Conservation (phyloP, 2,113 vertebrate species). For the Oriolus oriolus region DNA sequence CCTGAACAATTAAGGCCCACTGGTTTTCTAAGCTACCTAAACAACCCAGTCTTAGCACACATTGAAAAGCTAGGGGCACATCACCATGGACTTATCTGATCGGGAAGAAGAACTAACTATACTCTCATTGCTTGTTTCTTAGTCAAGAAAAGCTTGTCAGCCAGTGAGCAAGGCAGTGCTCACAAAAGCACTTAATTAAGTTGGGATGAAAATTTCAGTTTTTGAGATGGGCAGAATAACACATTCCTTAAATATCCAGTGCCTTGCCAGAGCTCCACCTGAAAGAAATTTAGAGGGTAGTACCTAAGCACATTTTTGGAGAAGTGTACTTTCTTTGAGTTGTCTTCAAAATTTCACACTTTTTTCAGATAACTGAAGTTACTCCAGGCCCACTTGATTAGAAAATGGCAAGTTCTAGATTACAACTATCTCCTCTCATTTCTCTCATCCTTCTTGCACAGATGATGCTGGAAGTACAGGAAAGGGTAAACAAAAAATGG, state of each 20-base stretch:
- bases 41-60: background rate
- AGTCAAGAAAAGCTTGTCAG: background rate
- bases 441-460: background rate
- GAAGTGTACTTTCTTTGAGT: background rate
- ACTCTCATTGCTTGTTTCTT: background rate
- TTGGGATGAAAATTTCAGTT: background rate
- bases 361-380: background rate
- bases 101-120: background rate
- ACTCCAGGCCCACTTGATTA: background rate
- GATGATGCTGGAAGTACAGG: background rate
- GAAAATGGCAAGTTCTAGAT: background rate
- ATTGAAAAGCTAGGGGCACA: background rate
- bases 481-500: fast-evolving
- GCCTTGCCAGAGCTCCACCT: background rate
- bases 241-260: background rate
- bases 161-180: background rate
- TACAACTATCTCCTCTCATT: background rate
- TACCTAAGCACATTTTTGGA: background rate
- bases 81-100: background rate
- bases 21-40: background rate
- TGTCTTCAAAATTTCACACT: background rate
- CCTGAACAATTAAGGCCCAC: background rate
- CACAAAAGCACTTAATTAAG: background rate
- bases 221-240: background rate
- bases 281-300: background rate